Conservation (phyloP, 1,140 invertebrate genomes). For the Drosophila arizonae region DNA sequence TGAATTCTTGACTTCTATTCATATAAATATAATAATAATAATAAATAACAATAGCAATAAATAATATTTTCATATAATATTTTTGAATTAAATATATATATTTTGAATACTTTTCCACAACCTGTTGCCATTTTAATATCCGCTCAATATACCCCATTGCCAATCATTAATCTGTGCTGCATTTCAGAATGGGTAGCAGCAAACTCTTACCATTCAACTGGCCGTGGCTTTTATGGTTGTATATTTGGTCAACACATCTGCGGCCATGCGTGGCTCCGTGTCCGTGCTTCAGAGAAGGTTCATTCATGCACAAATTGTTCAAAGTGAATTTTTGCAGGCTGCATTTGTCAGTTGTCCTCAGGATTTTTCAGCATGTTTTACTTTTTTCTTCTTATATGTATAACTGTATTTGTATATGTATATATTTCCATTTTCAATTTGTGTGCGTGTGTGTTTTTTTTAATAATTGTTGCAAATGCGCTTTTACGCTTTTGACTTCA, state of each 20-base stretch:
- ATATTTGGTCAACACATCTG: constrained; percentile 50
- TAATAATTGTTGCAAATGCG: constrained; percentile 77
- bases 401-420: too few relatives aligned
- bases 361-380: neutral
- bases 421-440: constrained; percentile 20
- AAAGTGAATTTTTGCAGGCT: constrained; percentile 65
- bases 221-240: constrained; percentile 19
- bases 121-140: neutral
- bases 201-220: constrained; percentile 18
- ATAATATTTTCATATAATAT: too few relatives aligned
- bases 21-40: too few relatives aligned
- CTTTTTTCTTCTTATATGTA: neutral
- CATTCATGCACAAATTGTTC: constrained; percentile 77
- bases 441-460: neutral
- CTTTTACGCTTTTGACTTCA: constrained; percentile 80
- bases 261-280: constrained; percentile 20
- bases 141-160: neutral
- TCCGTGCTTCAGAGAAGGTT: constrained; percentile 45
- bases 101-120: neutral
- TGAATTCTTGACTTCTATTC: too few relatives aligned
- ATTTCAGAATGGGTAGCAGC: neutral
- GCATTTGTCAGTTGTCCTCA: constrained; percentile 71
- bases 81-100: too few relatives aligned
- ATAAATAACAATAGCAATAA: too few relatives aligned
- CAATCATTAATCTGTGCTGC: neutral